phyloP scores from a whole-genome alignment of 2,888 invertebrate genomes.

The Andrena trimmerana region DNA sequence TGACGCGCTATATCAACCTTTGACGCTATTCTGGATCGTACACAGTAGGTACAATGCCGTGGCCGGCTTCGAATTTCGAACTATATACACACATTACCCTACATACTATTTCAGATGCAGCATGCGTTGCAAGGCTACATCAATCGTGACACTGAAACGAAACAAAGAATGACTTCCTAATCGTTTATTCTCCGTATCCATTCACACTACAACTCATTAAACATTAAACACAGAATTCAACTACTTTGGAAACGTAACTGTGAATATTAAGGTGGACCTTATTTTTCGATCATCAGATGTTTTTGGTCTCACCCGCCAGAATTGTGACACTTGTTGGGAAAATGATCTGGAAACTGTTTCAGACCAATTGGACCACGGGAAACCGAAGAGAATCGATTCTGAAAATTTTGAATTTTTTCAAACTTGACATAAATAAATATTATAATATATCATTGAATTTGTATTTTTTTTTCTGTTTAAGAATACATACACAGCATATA shows the following conservation, averaged over 20 bases:
- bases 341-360: too few relatives aligned
- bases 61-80: conserved; percentile 41
- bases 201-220: neutral
- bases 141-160: neutral
- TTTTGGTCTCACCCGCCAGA: too few relatives aligned
- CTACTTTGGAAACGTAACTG: neutral
- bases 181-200: neutral
- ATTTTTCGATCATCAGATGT: too few relatives aligned
- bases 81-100: conserved; percentile 43
- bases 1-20: conserved; percentile 31
- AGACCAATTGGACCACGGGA: too few relatives aligned
- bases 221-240: neutral
- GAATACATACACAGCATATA: too few relatives aligned
- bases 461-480: too few relatives aligned
- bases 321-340: too few relatives aligned
- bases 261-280: neutral
- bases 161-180: conserved; percentile 9
- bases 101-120: conserved; percentile 51
- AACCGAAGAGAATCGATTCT: too few relatives aligned
- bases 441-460: too few relatives aligned
- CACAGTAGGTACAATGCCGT: conserved; percentile 21
- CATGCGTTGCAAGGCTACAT: conserved; percentile 24
- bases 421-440: too few relatives aligned
- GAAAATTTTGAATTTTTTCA: too few relatives aligned
- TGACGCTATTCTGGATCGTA: conserved; percentile 49